Evolutionary conservation across 2,797 vertebrate species (phyloP).

Genomic region (Peromyscus attwateri): DNA sequence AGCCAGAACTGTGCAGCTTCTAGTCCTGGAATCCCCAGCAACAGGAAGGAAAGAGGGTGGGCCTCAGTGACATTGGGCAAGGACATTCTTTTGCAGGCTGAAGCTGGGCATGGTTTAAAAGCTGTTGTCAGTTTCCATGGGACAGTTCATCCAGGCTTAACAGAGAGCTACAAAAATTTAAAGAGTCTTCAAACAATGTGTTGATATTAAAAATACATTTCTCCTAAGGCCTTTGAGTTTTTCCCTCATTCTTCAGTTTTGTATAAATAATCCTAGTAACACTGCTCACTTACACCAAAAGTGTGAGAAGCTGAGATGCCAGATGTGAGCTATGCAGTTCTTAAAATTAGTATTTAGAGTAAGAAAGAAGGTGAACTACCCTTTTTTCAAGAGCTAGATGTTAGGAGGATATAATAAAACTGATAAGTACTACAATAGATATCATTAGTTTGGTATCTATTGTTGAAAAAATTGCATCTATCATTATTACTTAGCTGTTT

Average conservation of each 20-base stretch:
- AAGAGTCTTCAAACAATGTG: neutral
- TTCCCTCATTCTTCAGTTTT: neutral
- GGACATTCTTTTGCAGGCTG: constrained; percentile 32
- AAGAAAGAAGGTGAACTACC: neutral
- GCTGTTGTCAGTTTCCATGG: neutral
- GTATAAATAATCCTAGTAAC: neutral
- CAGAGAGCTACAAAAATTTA: constrained; percentile 23
- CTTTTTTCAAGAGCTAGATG: neutral
- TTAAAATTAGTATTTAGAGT: neutral
- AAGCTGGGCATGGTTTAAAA: neutral
- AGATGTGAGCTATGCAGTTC: neutral
- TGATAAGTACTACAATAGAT: neutral
- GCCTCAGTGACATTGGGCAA: constrained; percentile 45
- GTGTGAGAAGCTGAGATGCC: neutral
- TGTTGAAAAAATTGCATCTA: neutral
- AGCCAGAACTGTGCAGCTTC: constrained; percentile 66
- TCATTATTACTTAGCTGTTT: neutral
- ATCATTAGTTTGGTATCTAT: neutral
- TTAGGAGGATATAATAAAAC: neutral
- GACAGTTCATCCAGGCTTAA: neutral
- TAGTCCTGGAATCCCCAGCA: constrained; percentile 74
- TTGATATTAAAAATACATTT: neutral
- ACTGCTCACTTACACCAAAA: neutral
- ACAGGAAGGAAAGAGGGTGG: constrained; percentile 56
- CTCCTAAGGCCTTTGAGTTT: neutral